Evolutionary conservation across 2,888 invertebrate species (phyloP).

Genomic region (Blastobasis adustella): DNA sequence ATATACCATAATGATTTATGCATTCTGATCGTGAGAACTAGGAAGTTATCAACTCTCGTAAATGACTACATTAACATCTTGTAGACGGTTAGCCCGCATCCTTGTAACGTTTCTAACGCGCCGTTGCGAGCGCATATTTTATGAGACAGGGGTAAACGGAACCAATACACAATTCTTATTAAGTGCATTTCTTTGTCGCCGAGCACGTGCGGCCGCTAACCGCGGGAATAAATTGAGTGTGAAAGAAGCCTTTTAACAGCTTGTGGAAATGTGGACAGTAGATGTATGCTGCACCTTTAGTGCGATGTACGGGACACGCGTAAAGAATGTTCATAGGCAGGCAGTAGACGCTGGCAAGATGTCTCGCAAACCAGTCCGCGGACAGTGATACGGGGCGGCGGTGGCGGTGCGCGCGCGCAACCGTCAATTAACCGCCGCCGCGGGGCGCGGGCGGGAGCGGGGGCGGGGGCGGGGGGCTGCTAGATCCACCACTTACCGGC

Average conservation of each 20-base stretch:
- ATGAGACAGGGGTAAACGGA: constrained; percentile 3
- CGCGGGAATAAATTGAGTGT: constrained; percentile 18
- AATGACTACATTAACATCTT: not conserved
- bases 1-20: no score
- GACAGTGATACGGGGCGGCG: constrained; percentile 22
- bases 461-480: constrained; percentile 27
- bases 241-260: constrained; percentile 18
- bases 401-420: constrained; percentile 14
- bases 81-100: constrained; percentile 66
- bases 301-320: no score
- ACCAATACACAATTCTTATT: constrained; percentile 14
- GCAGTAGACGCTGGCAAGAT: constrained; percentile 35
- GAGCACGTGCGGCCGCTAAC: constrained; percentile 41
- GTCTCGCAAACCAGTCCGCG: constrained; percentile 34
- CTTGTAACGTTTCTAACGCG: constrained; percentile 41
- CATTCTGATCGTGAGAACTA: no score
- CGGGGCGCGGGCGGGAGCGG: constrained; percentile 6
- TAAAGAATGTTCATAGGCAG: constrained; percentile 21
- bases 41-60: no score
- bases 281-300: not conserved
- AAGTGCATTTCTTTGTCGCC: constrained; percentile 55
- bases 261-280: constrained; percentile 8
- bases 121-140: constrained; percentile 1
- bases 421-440: constrained; percentile 20
- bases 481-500: constrained; percentile 69